Evolutionary conservation across 1,140 invertebrate genomes (phyloP), one percentile per base, ranked within the genome.

Genomic region (Chironomus striatipennis): DNA sequence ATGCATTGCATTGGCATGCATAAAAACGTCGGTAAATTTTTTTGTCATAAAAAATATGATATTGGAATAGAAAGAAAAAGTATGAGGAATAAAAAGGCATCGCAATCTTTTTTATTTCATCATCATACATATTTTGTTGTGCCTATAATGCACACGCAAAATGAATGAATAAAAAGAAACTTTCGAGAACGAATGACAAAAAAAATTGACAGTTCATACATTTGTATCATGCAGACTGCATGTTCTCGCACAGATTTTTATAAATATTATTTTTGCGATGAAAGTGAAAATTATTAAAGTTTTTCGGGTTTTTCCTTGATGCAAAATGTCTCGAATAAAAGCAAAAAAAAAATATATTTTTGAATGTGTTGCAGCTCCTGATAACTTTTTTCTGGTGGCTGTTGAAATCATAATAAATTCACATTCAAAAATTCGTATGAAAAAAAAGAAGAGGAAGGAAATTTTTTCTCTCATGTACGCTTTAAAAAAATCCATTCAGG

Each of bases 331-430:
- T n/a, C n/a, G n/a, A n/a, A n/a, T n/a, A n/a, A n/a, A 34, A 34
- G 2, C 24, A 5, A 34, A 34, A 34, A 34, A 34, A 34, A 34
- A 34, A 34, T 34, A 34, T 34, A n/a, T 34, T 34, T 5, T 57
- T 15, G 47, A 57, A n/a, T 12, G 12, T 57, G 47, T 57, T 57
- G 47, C 47, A n/a, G 15, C 10, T 57, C 47, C 24, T 34, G 24
- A 5, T 34, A n/a, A n/a, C 5, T 34, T 34, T 34, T 34, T 34
- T 5, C 24, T 34, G 47, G n/a, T 57, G 47, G 15, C 47, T 57
- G 47, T 57, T 57, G 47, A 57, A 57, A 10, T 57, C 12, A 57
- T 57, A 57, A 57, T 57, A 57, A 57, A 57, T 57, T 57, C 47
- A 57, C 47, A 57, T 57, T 57, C n/a, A 5, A 4, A 57, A 57